Conservation (phyloP, 2,888 invertebrate genomes). For the Arctia plantaginis region DNA sequence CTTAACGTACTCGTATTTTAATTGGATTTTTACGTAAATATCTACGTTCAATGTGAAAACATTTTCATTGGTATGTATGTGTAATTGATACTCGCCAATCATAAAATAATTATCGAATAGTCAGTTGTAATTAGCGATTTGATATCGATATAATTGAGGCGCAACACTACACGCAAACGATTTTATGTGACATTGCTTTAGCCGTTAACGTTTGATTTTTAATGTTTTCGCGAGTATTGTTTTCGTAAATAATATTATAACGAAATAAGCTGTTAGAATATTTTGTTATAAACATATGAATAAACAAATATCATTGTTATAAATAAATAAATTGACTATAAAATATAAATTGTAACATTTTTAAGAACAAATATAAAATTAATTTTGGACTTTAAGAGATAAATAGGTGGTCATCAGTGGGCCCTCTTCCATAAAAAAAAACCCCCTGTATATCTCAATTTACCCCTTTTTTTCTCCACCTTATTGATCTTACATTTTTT, state of each 20-base stretch:
- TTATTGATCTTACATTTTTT: no score
- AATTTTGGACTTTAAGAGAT: no score
- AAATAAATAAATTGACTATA: no score
- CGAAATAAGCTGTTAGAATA: not conserved
- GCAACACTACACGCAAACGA: conserved; percentile 15
- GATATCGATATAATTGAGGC: conserved; percentile 42
- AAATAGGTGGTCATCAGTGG: no score
- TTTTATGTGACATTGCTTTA: not conserved
- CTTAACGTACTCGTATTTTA: no score
- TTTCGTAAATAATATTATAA: not conserved
- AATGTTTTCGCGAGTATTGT: not conserved
- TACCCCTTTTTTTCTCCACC: no score
- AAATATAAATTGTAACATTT: no score
- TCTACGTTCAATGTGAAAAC: conserved; percentile 23
- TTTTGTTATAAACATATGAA: no score
- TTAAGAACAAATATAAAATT: no score
- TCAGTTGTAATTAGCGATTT: conserved; percentile 7
- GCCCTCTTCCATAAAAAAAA: no score
- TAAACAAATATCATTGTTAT: no score
- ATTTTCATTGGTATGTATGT: conserved; percentile 36
- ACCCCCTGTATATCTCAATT: no score
- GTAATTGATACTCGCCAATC: conserved; percentile 42
- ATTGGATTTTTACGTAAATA: conserved; percentile 48
- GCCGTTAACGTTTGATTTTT: not conserved
- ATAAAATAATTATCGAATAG: conserved; percentile 19